Evolutionary conservation across 2,888 invertebrate genomes (phyloP), one percentile per base, ranked within the genome.

Genomic region (Tetragonisca angustula): DNA sequence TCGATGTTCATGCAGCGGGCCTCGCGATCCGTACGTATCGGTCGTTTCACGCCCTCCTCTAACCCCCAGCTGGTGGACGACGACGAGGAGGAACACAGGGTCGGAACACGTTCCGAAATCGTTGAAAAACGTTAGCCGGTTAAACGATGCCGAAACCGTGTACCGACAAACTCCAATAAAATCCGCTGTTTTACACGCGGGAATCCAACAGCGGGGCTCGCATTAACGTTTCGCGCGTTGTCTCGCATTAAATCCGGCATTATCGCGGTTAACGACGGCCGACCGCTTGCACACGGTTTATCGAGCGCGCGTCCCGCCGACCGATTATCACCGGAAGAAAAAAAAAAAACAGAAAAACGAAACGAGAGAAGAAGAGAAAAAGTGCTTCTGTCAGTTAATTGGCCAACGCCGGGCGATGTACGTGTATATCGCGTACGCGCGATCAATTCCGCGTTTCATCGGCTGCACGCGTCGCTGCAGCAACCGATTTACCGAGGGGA

Each of bases 401-500:
- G 81, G 43, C 64, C 15, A 5, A 32, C 43, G 32, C 32, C 32
- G n/a, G 43, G 59, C 61, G 68, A 85, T 69, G 43, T 75, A 43
- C 43, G 2, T 9, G 0, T 43, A 9, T 27, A 27, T 27, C 43
- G 43, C 43, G 43, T 43, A 36, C 59, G 65, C 61, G 59, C 79
- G 72, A 87, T 87, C 81, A 82, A 81, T 76, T 87, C 74, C 81
- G 79, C 73, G 83, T 87, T 87, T 88, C 79, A 64, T 81, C 81
- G 77, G 76, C 76, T 52, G 43, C 81, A 65, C 70, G 79, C 76
- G 65, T 86, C 76, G 67, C 27, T 52, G 67, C 50, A 68, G 65
- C 81, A 86, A 88, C 81, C 43, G 83, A 89, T 89, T 88, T 88
- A 88, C 78, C 72, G 80, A 32, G 24, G 54, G 62, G 36, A 76